phyloP scores from a whole-genome alignment of 2,113 vertebrate species.

The Panthera uncia region DNA sequence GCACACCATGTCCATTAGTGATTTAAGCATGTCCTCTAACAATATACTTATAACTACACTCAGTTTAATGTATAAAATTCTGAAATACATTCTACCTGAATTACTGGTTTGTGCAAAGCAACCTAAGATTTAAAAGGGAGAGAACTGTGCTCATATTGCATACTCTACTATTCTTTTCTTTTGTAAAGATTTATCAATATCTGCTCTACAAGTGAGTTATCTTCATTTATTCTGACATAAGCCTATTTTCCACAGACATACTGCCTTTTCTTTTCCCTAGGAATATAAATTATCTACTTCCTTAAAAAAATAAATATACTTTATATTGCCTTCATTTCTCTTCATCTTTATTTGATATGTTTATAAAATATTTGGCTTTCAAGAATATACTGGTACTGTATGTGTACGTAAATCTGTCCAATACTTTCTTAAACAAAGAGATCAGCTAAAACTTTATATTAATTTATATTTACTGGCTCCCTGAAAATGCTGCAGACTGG shows the following conservation, averaged over 20 bases:
- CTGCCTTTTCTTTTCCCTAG: not conserved
- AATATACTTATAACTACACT: not conserved
- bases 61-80: not conserved
- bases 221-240: conserved; percentile 20
- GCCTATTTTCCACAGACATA: not conserved
- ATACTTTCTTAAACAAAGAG: not conserved
- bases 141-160: not conserved
- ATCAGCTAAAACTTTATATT: not conserved
- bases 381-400: not conserved
- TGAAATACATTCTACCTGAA: not conserved
- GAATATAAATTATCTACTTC: not conserved
- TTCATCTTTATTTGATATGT: not conserved
- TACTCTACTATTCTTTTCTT: not conserved
- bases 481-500: not conserved
- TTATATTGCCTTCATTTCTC: conserved; percentile 21
- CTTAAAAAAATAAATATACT: not conserved
- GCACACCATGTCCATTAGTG: not conserved
- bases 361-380: conserved; percentile 33
- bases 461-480: not conserved
- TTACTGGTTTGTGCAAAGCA: not conserved
- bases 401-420: not conserved
- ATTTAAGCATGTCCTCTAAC: not conserved
- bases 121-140: not conserved
- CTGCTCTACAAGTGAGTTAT: not conserved
- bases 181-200: not conserved